A percentile compares a stretch with the other conserved stretches of the same genome.
Conservation (phyloP, 2,888 invertebrate genomes). For the Herminia tarsipennalis region DNA sequence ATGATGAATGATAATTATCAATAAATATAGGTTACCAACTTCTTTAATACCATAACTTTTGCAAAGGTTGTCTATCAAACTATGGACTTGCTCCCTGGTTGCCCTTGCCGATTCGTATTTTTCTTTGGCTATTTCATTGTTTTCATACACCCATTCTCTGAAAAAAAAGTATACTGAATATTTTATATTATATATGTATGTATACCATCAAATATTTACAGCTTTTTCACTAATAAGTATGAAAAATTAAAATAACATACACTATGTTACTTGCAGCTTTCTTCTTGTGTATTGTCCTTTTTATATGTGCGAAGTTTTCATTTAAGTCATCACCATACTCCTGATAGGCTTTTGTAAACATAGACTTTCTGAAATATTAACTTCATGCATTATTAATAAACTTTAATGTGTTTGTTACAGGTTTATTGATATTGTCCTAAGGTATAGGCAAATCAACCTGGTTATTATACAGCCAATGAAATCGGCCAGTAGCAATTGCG, state of each 20-base stretch:
- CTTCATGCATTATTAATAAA: neutral
- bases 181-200: neutral
- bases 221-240: neutral
- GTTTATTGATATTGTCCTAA: too few species aligned
- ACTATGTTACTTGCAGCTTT: conserved; percentile 68
- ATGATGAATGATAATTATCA: conserved; percentile 14
- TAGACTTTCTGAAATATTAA: conserved; percentile 49
- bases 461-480: too few species aligned
- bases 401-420: too few species aligned
- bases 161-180: conserved; percentile 48
- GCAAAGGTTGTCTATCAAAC: conserved; percentile 86
- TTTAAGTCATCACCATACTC: conserved; percentile 68
- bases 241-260: conserved; percentile 53
- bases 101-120: conserved; percentile 88
- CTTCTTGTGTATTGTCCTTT: conserved; percentile 71
- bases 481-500: too few species aligned
- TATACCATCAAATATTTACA: neutral
- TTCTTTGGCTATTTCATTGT: conserved; percentile 88
- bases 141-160: conserved; percentile 91
- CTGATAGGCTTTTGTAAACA: conserved; percentile 66
- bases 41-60: conserved; percentile 82
- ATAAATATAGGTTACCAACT: conserved; percentile 70
- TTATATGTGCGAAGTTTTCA: conserved; percentile 66
- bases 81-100: conserved; percentile 90
- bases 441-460: too few species aligned